Base-by-base conservation (phyloP, 1,140 invertebrate species). In the Lineus longissimus region DNA sequence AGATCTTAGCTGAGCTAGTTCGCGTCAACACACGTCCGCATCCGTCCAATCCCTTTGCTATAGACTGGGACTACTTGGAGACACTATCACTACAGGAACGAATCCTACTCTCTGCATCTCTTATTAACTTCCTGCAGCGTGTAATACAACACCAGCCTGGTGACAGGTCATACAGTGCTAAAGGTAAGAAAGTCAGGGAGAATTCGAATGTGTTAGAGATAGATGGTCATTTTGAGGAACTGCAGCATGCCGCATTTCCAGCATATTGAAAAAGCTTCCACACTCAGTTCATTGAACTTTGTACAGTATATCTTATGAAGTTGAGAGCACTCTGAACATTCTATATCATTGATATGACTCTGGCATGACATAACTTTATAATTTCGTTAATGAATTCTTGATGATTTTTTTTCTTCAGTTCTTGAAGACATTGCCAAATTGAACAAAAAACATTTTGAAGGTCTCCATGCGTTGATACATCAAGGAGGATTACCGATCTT, bases 11-110 rank as follows among this genome's bases (percentile, higher is more conserved):
- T 31, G 76, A 78, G 55, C 45, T 78, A 7, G 70, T 76, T 15
- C 74, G 72, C 47, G 66, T 78, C 40, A 72, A 73, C 59, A 75
- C 71, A n/a, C 74, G 73, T 56, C 76, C 76, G 29, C 65, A 72
- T 19, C 76, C 76, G 6, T 59, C 66, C 13, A 78, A 78, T 51
- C 76, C 76, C 17, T 78, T 75, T 65, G 73, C 70, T 36, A 63
- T 78, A 36, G 76, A 78, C 56, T 68, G 73, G 61, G 64, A 75
- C n/a, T 74, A 73, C 58, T 74, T 76, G 43, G 56, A 63, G 9
- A 59, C 60, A 9, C 62, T 76, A n/a, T 61, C 72, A 1, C 55
- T 71, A 9, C 62, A 67, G 47, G 70, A 78, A 31, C 66, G 68
- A 23, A 65, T 75, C 11, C 59, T 76, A 30, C 58, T 69, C 9